Conservation (phyloP, 1,140 invertebrate genomes). For the Callitettix versicolor region DNA sequence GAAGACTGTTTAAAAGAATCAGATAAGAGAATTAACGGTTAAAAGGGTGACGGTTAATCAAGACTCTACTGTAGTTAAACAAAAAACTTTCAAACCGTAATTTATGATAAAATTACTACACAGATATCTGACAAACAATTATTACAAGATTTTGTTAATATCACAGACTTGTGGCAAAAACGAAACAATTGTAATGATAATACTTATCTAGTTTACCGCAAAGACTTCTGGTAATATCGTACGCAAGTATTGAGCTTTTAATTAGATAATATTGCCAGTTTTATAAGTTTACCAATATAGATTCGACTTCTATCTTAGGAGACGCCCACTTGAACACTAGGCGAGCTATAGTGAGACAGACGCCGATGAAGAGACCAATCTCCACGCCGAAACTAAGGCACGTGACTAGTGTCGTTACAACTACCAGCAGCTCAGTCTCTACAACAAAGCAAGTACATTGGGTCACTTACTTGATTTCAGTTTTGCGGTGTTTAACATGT, state of each 20-base stretch:
- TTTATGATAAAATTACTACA: too few species aligned
- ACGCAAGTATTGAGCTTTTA: too few species aligned
- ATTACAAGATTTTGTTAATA: too few species aligned
- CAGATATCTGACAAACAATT: too few species aligned
- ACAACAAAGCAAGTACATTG: constrained; percentile 26
- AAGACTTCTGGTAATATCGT: neutral
- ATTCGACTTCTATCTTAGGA: constrained; percentile 32
- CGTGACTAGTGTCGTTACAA: constrained; percentile 45
- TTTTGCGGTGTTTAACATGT: neutral
- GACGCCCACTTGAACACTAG: constrained; percentile 44
- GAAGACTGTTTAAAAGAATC: too few species aligned
- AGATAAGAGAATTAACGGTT: too few species aligned
- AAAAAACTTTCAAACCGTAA: too few species aligned
- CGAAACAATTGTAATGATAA: neutral
- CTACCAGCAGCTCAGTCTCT: constrained; percentile 49
- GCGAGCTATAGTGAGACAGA: constrained; percentile 44
- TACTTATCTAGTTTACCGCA: neutral
- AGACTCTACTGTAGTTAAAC: too few species aligned
- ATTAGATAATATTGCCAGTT: too few species aligned
- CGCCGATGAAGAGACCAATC: constrained; percentile 55
- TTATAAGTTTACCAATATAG: constrained; percentile 35
- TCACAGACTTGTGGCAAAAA: too few species aligned
- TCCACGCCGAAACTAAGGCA: constrained; percentile 49
- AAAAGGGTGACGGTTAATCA: too few species aligned
- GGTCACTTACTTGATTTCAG: neutral